Conservation (phyloP, 2,888 invertebrate genomes). For the Hedya salicella region DNA sequence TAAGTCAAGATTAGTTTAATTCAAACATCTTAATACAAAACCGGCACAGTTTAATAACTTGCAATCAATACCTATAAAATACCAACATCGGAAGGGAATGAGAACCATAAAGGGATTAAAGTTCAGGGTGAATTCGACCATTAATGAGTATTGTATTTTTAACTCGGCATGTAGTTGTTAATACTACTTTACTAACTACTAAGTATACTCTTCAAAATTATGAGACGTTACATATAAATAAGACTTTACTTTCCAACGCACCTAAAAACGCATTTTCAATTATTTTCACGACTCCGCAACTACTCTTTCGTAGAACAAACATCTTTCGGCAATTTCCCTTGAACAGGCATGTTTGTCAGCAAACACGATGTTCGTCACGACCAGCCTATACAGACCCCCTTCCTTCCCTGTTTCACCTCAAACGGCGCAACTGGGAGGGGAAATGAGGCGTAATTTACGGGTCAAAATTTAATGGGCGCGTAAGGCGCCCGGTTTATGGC, state of each 20-base stretch:
- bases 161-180: no score
- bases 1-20: no score
- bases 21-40: no score
- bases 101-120: no score
- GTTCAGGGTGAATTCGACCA: no score
- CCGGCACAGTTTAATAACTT: no score
- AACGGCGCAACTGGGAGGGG: slow-evolving; percentile 42
- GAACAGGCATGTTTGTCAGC: slow-evolving; percentile 64
- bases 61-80: no score
- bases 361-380: slow-evolving; percentile 57
- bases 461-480: slow-evolving; percentile 64
- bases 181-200: no score
- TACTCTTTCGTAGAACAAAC: slow-evolving; percentile 55
- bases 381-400: slow-evolving; percentile 57
- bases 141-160: no score
- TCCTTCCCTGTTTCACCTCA: slow-evolving; percentile 43
- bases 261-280: slow-evolving; percentile 30
- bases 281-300: slow-evolving; percentile 25
- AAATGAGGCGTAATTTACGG: slow-evolving; percentile 58
- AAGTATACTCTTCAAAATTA: no score
- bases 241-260: background rate
- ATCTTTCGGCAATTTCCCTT: slow-evolving; percentile 68
- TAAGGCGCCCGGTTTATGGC: slow-evolving; percentile 67
- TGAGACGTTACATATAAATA: no score
- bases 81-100: no score